phyloP scores from a whole-genome alignment of 2,797 vertebrate genomes.

The Adrianichthys oophorus region DNA sequence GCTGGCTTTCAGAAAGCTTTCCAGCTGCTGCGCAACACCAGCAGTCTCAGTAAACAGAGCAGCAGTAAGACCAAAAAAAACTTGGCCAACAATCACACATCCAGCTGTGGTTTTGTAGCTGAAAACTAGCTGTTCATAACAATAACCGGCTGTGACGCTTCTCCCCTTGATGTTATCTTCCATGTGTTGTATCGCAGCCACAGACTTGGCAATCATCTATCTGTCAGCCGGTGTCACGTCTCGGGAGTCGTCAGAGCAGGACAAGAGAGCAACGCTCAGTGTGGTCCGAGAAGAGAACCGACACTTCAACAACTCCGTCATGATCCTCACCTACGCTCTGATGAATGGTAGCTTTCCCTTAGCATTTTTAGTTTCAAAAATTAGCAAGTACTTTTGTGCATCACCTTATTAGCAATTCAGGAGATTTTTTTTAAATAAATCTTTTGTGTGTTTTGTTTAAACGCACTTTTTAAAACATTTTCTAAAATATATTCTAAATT shows the following conservation, averaged over 20 bases:
- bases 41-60: slow-evolving; percentile 84
- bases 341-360: slow-evolving; percentile 83
- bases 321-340: slow-evolving; percentile 98
- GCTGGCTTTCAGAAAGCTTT: slow-evolving; percentile 95
- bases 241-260: slow-evolving; percentile 88
- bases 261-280: slow-evolving; percentile 91
- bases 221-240: slow-evolving; percentile 94
- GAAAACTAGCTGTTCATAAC: too few species aligned
- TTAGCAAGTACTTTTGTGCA: too few species aligned
- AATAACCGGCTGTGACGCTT: too few species aligned
- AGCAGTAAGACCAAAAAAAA: slow-evolving; percentile 79
- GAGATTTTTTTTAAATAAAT: too few species aligned
- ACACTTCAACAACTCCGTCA: slow-evolving; percentile 96
- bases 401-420: too few species aligned
- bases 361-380: not conserved
- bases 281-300: slow-evolving; percentile 93
- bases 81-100: not conserved
- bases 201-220: slow-evolving; percentile 95
- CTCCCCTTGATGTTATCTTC: not conserved
- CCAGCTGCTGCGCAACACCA: slow-evolving; percentile 92
- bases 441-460: too few species aligned
- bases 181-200: slow-evolving; percentile 70
- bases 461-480: too few species aligned
- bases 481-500: too few species aligned
- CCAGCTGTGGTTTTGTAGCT: not conserved